A percentile compares a stretch with the other conserved stretches of the same genome.
Conservation (phyloP, 2,113 vertebrate genomes). For the Dicerorhinus sumatrensis region DNA sequence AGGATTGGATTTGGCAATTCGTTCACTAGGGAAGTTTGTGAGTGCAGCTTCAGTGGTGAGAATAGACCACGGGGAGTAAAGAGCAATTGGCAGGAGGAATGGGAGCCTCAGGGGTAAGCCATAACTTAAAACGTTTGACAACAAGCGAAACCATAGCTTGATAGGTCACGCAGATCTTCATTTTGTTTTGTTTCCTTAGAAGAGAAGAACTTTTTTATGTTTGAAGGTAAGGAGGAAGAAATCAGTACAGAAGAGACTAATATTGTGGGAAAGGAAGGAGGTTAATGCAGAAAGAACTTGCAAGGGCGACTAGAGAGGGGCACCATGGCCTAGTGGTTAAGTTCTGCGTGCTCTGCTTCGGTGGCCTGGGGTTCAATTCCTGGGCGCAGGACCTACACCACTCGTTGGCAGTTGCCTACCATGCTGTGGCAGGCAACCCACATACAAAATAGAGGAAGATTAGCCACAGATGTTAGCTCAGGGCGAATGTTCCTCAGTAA, state of each 20-base stretch:
- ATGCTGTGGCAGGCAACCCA: too few relatives aligned
- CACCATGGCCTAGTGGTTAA: too few relatives aligned
- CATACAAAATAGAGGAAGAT: too few relatives aligned
- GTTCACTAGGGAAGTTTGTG: background rate
- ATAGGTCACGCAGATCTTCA: background rate
- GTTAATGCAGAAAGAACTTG: background rate
- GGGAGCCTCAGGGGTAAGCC: background rate
- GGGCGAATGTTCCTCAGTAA: too few relatives aligned
- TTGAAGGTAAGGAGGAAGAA: background rate
- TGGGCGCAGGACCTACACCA: too few relatives aligned
- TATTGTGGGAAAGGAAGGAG: background rate
- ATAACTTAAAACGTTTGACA: background rate
- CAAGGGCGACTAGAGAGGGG: background rate
- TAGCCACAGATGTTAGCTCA: too few relatives aligned
- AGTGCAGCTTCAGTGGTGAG: background rate
- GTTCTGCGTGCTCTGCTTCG: too few relatives aligned
- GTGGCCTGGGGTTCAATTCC: too few relatives aligned
- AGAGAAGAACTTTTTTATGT: background rate
- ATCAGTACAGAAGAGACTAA: background rate
- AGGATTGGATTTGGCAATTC: background rate
- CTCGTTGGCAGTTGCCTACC: too few relatives aligned
- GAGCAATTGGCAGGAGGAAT: too few relatives aligned
- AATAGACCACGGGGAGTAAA: background rate
- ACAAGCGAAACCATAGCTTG: background rate
- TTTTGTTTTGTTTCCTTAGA: background rate